Evolutionary conservation across 2,888 invertebrate species (phyloP).

Genomic region (Aplocera efformata): DNA sequence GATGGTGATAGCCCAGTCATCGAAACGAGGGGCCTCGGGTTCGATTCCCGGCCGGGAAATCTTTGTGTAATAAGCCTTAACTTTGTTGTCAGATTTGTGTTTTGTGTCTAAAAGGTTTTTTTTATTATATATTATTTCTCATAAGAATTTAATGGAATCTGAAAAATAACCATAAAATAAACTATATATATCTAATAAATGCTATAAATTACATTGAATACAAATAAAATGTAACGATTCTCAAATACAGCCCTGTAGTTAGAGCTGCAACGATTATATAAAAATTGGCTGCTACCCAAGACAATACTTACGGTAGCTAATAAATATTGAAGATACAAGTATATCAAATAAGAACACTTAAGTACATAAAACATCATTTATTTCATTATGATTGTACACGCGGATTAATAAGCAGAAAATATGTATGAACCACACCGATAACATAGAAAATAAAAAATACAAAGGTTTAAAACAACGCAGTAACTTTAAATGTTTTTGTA

Average conservation of each 20-base stretch:
- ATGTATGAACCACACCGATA: constrained; percentile 26
- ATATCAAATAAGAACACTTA: constrained; percentile 5
- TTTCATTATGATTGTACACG: constrained; percentile 26
- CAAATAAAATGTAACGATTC: background rate
- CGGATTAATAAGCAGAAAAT: constrained; percentile 27
- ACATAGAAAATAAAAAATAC: constrained; percentile 23
- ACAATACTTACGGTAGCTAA: constrained; percentile 31
- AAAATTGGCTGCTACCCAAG: constrained; percentile 49
- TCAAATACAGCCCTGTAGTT: constrained; percentile 42
- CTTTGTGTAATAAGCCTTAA: too few relatives aligned
- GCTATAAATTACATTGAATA: background rate
- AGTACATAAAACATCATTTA: constrained; percentile 26
- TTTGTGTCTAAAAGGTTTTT: too few relatives aligned
- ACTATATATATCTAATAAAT: too few relatives aligned
- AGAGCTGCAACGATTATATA: constrained; percentile 27
- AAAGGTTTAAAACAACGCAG: constrained; percentile 9
- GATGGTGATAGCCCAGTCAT: too few relatives aligned
- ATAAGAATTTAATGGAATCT: too few relatives aligned
- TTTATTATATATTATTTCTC: too few relatives aligned
- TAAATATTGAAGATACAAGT: constrained; percentile 25
- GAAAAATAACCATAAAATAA: too few relatives aligned
- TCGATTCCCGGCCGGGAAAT: too few relatives aligned
- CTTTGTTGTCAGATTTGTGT: too few relatives aligned
- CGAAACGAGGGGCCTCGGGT: too few relatives aligned
- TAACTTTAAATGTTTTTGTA: constrained; percentile 1